Percentiles rank a stretch among this genome's conserved stretches.
phyloP scores from a whole-genome alignment of 2,888 invertebrate species.

The Argyresthia albistria region DNA sequence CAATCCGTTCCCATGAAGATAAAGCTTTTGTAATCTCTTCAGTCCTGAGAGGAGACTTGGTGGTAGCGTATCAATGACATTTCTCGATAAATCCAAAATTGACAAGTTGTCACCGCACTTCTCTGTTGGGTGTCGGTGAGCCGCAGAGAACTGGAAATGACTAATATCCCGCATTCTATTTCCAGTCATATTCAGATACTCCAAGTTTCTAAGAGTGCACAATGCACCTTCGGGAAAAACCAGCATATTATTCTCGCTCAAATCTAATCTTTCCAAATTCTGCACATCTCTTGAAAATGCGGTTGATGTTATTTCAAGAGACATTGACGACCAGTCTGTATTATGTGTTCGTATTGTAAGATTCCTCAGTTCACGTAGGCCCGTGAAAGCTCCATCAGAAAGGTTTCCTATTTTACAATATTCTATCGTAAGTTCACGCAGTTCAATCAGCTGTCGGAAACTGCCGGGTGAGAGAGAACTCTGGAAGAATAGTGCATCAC shows the following conservation, averaged over 20 bases:
- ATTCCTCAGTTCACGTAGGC: conserved; percentile 82
- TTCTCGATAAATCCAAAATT: conserved; percentile 82
- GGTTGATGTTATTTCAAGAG: conserved; percentile 80
- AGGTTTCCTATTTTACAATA: conserved; percentile 88
- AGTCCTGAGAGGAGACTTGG: conserved; percentile 81
- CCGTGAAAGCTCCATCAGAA: conserved; percentile 86
- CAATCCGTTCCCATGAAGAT: conserved; percentile 84
- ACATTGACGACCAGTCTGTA: conserved; percentile 87
- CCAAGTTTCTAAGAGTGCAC: conserved; percentile 81
- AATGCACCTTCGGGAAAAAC: conserved; percentile 82
- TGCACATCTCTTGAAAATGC: conserved; percentile 83
- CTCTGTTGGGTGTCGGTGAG: conserved; percentile 70
- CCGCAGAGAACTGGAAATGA: conserved; percentile 78
- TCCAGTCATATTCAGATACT: conserved; percentile 83
- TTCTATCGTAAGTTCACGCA: conserved; percentile 84
- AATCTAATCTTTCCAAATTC: conserved; percentile 80
- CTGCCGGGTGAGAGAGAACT: conserved; percentile 84
- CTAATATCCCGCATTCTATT: conserved; percentile 84
- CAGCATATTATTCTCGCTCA: conserved; percentile 87
- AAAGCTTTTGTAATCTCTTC: conserved; percentile 79
- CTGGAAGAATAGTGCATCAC: conserved; percentile 85
- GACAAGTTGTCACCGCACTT: conserved; percentile 80
- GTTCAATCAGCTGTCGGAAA: conserved; percentile 81
- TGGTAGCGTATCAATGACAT: conserved; percentile 83
- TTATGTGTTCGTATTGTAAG: conserved; percentile 87